These are phyloP conservation scores for Tauraco erythrolophus DNA, from an alignment of 2,113 vertebrate genomes.

Conservation along the genomic window DNA sequence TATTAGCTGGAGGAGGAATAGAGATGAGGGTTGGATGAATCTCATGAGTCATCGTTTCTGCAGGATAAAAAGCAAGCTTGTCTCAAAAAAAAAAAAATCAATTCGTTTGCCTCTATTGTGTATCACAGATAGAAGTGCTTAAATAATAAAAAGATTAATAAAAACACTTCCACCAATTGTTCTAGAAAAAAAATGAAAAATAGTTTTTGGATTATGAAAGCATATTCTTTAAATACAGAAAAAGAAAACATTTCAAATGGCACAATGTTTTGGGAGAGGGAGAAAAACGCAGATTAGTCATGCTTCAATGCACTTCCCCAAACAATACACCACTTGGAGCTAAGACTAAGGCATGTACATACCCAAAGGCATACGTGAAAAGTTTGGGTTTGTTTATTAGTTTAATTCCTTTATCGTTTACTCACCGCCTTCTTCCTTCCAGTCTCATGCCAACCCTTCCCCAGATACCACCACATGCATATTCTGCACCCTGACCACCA, in stretches of 20 bases:
- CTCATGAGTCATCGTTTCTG: conserved; percentile 73
- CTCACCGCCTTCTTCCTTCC: not conserved
- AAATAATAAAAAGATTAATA: conserved; percentile 70
- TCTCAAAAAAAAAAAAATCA: conserved; percentile 71
- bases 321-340: conserved; percentile 8
- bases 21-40: conserved; percentile 51
- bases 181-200: conserved; percentile 70
- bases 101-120: conserved; percentile 72
- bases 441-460: not conserved
- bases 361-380: not conserved
- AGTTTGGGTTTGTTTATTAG: not conserved
- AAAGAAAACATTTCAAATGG: conserved; percentile 36
- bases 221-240: conserved; percentile 41
- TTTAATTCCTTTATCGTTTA: conserved; percentile 18
- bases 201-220: conserved; percentile 20
- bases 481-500: not conserved
- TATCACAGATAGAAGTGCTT: conserved; percentile 53
- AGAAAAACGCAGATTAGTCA: conserved; percentile 19
- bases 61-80: conserved; percentile 66
- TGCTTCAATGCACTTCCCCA: not conserved
- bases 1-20: conserved; percentile 72
- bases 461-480: not conserved
- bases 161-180: conserved; percentile 50
- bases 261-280: not conserved
- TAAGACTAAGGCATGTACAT: not conserved